A percentile compares a stretch with the other conserved stretches of the same genome.
phyloP scores from a whole-genome alignment of 2,797 vertebrate species.

The Myotis myotis region DNA sequence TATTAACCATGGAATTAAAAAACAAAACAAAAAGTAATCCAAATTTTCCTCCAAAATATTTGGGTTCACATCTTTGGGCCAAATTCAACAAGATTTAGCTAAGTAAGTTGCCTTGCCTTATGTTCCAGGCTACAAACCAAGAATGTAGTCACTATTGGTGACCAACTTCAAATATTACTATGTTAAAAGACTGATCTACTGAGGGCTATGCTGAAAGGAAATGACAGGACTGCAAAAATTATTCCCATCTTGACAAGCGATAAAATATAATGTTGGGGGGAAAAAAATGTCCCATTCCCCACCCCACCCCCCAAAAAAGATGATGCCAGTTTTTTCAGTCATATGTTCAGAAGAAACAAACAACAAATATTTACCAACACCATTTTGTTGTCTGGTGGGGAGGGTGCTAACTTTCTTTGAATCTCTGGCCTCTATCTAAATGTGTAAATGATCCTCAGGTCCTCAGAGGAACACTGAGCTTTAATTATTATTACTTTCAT shows the following conservation, averaged over 20 bases:
- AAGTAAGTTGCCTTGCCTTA: neutral
- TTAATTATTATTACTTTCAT: neutral
- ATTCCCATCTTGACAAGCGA: neutral
- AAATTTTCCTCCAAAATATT: neutral
- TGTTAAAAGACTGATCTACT: neutral
- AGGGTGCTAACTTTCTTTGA: neutral
- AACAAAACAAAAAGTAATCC: neutral
- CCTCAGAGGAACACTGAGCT: neutral
- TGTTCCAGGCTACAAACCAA: neutral
- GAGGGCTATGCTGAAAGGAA: neutral
- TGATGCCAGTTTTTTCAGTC: neutral
- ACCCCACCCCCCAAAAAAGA: neutral
- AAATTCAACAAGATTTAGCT: neutral
- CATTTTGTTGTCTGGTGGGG: neutral
- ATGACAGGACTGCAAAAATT: neutral
- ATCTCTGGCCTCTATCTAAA: neutral
- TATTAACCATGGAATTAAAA: neutral
- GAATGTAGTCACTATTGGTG: neutral
- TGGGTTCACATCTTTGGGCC: neutral
- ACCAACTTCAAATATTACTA: neutral
- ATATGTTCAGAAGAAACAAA: neutral
- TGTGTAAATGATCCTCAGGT: neutral
- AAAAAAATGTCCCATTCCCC: too few species aligned
- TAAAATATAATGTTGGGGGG: neutral
- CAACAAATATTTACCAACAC: neutral